These are phyloP conservation scores for Papilio gigon DNA, from an alignment of 2,888 invertebrate species.

Conservation along the genomic window DNA sequence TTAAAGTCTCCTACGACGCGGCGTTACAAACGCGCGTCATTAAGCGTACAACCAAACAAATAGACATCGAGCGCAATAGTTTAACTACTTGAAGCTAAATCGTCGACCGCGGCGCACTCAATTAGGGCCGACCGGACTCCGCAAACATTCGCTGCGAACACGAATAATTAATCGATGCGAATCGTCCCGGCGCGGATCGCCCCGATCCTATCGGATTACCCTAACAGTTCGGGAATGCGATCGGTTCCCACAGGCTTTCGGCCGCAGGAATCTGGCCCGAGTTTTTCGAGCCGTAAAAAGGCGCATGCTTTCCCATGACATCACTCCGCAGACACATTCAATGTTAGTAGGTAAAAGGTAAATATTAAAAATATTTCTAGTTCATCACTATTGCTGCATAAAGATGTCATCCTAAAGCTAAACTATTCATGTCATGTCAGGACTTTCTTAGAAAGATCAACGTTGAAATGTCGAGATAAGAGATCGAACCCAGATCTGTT, in stretches of 20 bases:
- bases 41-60: conserved; percentile 23
- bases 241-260: conserved; percentile 79
- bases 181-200: conserved; percentile 54
- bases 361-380: not conserved
- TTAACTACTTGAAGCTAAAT: conserved; percentile 26
- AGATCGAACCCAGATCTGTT: not conserved
- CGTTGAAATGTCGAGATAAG: too few species aligned
- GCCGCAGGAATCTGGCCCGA: conserved; percentile 65
- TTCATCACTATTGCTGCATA: not conserved
- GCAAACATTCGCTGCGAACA: conserved; percentile 63
- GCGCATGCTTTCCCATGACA: conserved; percentile 77
- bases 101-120: conserved; percentile 20
- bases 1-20: conserved; percentile 4
- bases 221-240: conserved; percentile 69
- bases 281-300: conserved; percentile 69
- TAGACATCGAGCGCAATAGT: conserved; percentile 11
- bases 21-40: conserved; percentile 15
- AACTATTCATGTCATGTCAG: too few species aligned
- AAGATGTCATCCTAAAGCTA: not conserved
- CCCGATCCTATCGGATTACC: conserved; percentile 76
- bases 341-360: not conserved
- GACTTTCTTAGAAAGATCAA: too few species aligned
- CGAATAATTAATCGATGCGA: conserved; percentile 72
- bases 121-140: conserved; percentile 51
- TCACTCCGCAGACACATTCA: conserved; percentile 49